Conservation (phyloP, 2,888 invertebrate genomes). For the Ophion slaviceki region DNA sequence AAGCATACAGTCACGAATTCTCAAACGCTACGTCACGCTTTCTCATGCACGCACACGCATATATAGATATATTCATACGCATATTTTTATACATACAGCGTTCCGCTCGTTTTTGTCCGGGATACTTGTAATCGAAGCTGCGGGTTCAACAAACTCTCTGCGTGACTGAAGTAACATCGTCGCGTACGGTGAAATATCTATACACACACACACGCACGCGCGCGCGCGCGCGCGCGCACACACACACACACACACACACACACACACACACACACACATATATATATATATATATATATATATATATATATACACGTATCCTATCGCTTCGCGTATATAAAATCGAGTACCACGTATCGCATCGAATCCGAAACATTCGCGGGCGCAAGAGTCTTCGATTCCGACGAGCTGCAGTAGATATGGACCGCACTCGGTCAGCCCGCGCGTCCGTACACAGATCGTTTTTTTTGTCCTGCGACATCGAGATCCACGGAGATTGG, state of each 20-base stretch:
- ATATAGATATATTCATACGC: neutral
- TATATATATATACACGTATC: constrained; percentile 6
- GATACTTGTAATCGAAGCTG: constrained; percentile 63
- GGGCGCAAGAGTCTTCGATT: constrained; percentile 40
- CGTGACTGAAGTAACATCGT: constrained; percentile 57
- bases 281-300: neutral
- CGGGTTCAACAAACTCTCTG: constrained; percentile 62
- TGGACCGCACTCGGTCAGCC: constrained; percentile 59
- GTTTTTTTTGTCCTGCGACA: neutral
- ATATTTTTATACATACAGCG: constrained; percentile 8
- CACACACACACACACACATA: neutral
- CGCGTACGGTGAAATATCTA: constrained; percentile 42
- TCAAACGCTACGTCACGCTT: constrained; percentile 56
- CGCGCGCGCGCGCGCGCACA: too few species aligned
- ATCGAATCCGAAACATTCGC: constrained; percentile 31
- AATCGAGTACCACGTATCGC: constrained; percentile 21
- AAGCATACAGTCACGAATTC: constrained; percentile 53
- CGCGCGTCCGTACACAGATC: neutral
- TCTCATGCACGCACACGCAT: constrained; percentile 13
- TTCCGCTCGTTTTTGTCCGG: constrained; percentile 38
- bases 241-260: too few species aligned
- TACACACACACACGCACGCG: too few species aligned
- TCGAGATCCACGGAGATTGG: constrained; percentile 9
- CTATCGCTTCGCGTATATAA: constrained; percentile 10
- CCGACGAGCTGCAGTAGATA: constrained; percentile 54